phyloP scores from a whole-genome alignment of 2,888 invertebrate genomes.

The Ischnus inquisitorius region DNA sequence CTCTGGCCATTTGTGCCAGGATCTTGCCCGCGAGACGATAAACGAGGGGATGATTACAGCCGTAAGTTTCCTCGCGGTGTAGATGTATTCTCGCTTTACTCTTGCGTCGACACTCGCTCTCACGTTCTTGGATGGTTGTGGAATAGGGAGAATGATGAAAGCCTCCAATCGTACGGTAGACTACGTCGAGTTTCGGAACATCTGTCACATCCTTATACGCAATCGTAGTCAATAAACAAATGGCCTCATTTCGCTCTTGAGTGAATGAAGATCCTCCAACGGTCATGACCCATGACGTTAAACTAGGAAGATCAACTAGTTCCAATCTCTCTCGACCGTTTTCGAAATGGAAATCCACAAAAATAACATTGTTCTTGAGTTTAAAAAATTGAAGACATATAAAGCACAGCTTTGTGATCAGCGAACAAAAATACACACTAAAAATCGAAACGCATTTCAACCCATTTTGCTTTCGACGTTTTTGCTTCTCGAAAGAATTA shows the following conservation, averaged over 20 bases:
- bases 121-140: neutral
- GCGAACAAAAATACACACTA: no score
- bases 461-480: no score
- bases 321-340: no score
- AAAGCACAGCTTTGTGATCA: neutral
- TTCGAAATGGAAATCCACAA: no score
- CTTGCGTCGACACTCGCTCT: constrained; percentile 24
- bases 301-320: no score
- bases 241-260: neutral
- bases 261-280: neutral
- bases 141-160: constrained; percentile 47
- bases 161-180: constrained; percentile 33
- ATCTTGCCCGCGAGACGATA: constrained; percentile 56
- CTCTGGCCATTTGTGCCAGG: constrained; percentile 45
- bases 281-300: no score
- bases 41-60: constrained; percentile 66
- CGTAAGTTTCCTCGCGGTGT: constrained; percentile 61
- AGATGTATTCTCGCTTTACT: constrained; percentile 35
- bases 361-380: neutral
- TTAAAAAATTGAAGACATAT: constrained; percentile 14
- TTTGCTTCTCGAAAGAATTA: no score
- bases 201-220: constrained; percentile 4
- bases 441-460: neutral
- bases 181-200: constrained; percentile 8
- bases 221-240: constrained; percentile 7